phyloP scores from a whole-genome alignment of 2,797 vertebrate genomes.

The Hoplostethus atlanticus region DNA sequence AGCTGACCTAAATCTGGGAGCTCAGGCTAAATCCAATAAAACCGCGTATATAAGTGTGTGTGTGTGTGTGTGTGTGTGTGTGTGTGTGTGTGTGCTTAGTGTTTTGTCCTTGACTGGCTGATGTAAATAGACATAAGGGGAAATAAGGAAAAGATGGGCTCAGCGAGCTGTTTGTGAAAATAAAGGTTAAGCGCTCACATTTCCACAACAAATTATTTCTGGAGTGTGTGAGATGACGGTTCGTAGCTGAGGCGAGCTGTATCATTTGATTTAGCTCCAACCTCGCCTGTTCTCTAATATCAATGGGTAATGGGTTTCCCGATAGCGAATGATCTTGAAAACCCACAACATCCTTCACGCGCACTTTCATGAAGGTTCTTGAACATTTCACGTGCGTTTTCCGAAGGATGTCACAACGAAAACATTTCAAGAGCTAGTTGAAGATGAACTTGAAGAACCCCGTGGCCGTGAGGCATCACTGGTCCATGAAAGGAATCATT shows the following conservation, averaged over 20 bases:
- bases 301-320: constrained; percentile 49
- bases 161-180: constrained; percentile 39
- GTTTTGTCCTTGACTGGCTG: constrained; percentile 37
- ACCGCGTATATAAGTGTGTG: constrained; percentile 39
- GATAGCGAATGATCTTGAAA: no score
- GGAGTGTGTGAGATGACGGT: constrained; percentile 39
- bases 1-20: constrained; percentile 61
- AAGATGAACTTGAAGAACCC: no score
- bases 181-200: constrained; percentile 62
- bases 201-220: constrained; percentile 58
- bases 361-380: no score
- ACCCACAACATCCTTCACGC: no score
- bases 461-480: no score
- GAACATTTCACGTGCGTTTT: no score
- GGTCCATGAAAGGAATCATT: no score
- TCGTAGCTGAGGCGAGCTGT: constrained; percentile 47
- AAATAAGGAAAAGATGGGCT: constrained; percentile 28
- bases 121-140: constrained; percentile 4
- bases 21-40: constrained; percentile 68
- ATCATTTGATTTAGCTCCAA: constrained; percentile 48
- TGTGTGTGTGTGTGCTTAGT: background rate
- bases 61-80: background rate
- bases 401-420: no score
- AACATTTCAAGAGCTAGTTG: no score
- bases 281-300: constrained; percentile 47